phyloP scores from a whole-genome alignment of 2,888 invertebrate genomes.

The Tenthredo scrophulariae region DNA sequence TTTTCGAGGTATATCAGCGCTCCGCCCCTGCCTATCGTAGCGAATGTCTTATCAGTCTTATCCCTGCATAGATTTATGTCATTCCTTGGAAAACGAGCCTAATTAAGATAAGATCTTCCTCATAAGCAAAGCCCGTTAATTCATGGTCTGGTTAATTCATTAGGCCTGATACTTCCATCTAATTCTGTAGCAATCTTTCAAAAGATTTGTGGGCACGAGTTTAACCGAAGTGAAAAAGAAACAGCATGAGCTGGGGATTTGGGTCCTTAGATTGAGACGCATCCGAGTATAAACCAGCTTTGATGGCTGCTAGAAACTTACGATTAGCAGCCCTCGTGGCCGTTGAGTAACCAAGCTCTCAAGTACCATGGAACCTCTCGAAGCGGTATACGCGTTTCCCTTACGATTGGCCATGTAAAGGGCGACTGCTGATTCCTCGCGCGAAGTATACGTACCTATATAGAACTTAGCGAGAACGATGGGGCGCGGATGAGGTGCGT shows the following conservation, averaged over 20 bases:
- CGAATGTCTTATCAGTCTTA: neutral
- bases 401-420: conserved; percentile 30
- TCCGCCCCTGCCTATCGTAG: neutral
- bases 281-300: conserved; percentile 38
- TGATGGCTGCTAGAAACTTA: conserved; percentile 21
- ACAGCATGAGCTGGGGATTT: conserved; percentile 25
- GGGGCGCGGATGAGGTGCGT: conserved; percentile 57
- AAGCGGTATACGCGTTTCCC: conserved; percentile 37
- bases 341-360: neutral
- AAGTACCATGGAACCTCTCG: conserved; percentile 6
- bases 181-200: neutral
- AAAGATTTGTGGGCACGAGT: neutral
- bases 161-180: neutral
- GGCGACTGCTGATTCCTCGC: conserved; percentile 35
- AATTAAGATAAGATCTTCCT: neutral
- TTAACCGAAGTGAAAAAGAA: neutral
- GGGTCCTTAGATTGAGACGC: conserved; percentile 22
- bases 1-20: neutral
- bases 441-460: conserved; percentile 19
- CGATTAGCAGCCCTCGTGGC: conserved; percentile 25
- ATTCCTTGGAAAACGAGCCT: neutral
- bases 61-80: neutral
- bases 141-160: neutral
- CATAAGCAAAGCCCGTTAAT: conserved; percentile 1
- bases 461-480: conserved; percentile 53